Base-by-base conservation (phyloP, 2,888 invertebrate species). In the Agriopis aurantiaria region DNA sequence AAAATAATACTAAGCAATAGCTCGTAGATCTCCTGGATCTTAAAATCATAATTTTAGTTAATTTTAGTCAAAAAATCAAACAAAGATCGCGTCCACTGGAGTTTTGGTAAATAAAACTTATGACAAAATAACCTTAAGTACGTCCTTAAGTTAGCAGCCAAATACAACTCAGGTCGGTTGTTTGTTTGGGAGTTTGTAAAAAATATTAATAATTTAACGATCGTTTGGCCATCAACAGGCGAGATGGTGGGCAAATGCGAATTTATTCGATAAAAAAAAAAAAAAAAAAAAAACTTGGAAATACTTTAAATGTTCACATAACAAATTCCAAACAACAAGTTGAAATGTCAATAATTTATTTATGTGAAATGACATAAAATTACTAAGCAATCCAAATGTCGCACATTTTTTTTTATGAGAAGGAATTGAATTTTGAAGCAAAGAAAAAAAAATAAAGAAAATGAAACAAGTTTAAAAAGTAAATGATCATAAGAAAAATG, bases 91-190 rank as follows among this genome's bases (percentile, higher is more conserved):
- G 66, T 82, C 86, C 88, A 89, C 90, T 88, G 90, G 90, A 86
- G 85, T 81, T 82, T 82, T 82, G 82, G 85, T 84, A 86, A 76
- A 79, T 71, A 65, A 75, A 79, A 76, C 71, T 74, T 71, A 75
- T 70, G 67, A 68, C 72, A 74, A 69, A 68, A 65, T 70, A 72
- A 55, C 71, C 82, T 85, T 90, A 90, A 90, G 90, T 90, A 90
- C 90, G 65, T 78, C 74, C 79, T 85, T 90, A 90, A 90, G 89
- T 89, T 88, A 89, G 90, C 90, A 88, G 89, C 89, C 90, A 86
- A 82, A 68, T 75, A 67, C 41, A 43, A 69, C 60, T 43, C 45
- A 49, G 53, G 52, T 40, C 60, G 59, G 40, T 23, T 52, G 62
- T 57, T 73, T 74, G 53, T 74, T 78, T 78, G 78, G 78, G 77